Conservation (phyloP, 2,797 vertebrate species). For the Urosaurus nigricauda region DNA sequence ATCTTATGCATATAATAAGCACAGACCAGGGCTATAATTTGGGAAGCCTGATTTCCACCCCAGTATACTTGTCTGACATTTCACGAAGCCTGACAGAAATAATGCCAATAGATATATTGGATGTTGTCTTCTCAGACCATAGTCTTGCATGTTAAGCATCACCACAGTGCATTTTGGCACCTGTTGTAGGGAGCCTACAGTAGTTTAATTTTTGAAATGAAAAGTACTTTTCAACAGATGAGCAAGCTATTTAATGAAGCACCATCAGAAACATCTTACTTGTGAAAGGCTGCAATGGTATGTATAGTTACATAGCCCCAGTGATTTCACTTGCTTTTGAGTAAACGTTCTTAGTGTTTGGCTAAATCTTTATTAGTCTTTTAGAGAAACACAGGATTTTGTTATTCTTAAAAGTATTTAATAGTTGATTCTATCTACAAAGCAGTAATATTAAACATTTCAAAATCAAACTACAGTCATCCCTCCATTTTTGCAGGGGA, state of each 20-base stretch:
- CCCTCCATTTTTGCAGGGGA: too few species aligned
- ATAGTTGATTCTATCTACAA: background rate
- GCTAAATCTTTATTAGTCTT: background rate
- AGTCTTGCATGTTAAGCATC: background rate
- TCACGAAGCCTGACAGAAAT: background rate
- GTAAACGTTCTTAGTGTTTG: background rate
- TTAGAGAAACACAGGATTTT: background rate
- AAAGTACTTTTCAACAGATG: background rate
- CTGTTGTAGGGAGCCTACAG: background rate
- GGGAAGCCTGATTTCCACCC: background rate
- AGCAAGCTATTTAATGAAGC: background rate
- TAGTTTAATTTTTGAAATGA: background rate
- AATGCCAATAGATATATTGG: background rate
- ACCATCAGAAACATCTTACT: background rate
- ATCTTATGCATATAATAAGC: background rate
- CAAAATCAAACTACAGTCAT: background rate
- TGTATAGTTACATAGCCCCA: background rate
- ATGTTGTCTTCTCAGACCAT: background rate
- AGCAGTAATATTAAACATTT: background rate
- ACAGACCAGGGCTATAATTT: background rate
- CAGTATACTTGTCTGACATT: background rate
- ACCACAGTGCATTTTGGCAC: background rate
- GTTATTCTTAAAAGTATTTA: background rate
- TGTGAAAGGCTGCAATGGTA: background rate
- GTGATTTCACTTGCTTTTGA: background rate